Percentiles rank a stretch among this genome's conserved stretches.
phyloP scores from a whole-genome alignment of 2,113 vertebrate genomes.

The Lophochroa leadbeateri region DNA sequence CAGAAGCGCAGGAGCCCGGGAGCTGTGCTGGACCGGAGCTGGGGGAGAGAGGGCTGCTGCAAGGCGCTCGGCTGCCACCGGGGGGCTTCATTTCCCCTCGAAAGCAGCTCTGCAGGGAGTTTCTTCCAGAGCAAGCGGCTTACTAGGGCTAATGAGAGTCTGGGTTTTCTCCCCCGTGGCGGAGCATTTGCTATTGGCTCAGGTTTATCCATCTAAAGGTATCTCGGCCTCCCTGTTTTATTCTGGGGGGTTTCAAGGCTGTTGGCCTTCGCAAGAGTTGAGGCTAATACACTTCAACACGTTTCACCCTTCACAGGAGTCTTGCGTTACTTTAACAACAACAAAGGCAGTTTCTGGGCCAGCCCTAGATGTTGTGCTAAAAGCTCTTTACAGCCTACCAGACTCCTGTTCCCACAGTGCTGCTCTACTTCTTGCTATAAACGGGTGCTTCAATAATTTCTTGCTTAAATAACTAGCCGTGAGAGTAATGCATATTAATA shows the following conservation, averaged over 20 bases:
- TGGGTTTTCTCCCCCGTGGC: background rate
- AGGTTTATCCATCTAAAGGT: background rate
- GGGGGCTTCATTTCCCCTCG: constrained; percentile 60
- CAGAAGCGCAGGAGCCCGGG: background rate
- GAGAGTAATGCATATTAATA: constrained; percentile 45
- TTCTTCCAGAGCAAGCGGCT: background rate
- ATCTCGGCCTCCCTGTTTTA: background rate
- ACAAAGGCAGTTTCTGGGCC: background rate
- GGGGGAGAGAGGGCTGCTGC: background rate
- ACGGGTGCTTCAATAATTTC: background rate
- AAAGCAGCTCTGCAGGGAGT: background rate
- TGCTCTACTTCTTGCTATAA: background rate
- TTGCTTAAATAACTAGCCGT: constrained; percentile 17
- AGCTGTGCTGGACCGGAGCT: background rate
- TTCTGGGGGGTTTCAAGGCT: background rate
- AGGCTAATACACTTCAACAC: background rate
- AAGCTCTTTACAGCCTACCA: background rate
- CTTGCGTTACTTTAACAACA: background rate
- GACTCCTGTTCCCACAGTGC: background rate
- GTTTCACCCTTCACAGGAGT: background rate
- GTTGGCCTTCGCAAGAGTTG: background rate
- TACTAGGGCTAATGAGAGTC: background rate
- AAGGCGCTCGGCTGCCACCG: constrained; percentile 30
- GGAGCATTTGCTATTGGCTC: background rate
- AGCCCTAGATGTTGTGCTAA: background rate